These are phyloP conservation scores for Macheiramphus alcinus DNA, from an alignment of 2,113 vertebrate genomes.

Conservation along the genomic window DNA sequence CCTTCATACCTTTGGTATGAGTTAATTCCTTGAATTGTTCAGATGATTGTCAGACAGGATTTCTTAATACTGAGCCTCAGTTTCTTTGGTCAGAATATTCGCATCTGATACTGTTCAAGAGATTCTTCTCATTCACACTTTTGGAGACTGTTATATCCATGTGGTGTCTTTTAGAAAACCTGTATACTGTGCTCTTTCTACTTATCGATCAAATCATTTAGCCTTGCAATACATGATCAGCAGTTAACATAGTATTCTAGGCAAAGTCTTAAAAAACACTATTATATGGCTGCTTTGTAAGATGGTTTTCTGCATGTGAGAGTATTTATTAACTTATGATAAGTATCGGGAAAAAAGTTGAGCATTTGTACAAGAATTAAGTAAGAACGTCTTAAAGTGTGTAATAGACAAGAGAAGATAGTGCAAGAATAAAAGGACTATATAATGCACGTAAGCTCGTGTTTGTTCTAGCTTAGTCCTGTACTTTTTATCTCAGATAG, in stretches of 20 bases:
- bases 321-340: not conserved
- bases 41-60: not conserved
- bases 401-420: not conserved
- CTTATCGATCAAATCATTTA: not conserved
- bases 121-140: not conserved
- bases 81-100: not conserved
- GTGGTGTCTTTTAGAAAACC: not conserved
- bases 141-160: not conserved
- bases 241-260: not conserved
- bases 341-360: not conserved
- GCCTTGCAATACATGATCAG: not conserved
- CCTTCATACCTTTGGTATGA: not conserved
- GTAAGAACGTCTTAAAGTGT: not conserved
- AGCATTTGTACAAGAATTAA: not conserved
- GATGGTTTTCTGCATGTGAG: not conserved
- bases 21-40: not conserved
- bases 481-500: not conserved
- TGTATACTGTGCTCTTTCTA: not conserved
- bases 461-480: not conserved
- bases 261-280: not conserved
- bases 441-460: not conserved
- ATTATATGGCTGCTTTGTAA: not conserved
- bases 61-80: not conserved
- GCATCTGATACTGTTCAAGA: not conserved
- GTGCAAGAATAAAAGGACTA: not conserved